These are phyloP conservation scores for Henricia sp. DNA, from an alignment of 53 echinoderm and acorn worm species.

Conservation along the genomic window DNA sequence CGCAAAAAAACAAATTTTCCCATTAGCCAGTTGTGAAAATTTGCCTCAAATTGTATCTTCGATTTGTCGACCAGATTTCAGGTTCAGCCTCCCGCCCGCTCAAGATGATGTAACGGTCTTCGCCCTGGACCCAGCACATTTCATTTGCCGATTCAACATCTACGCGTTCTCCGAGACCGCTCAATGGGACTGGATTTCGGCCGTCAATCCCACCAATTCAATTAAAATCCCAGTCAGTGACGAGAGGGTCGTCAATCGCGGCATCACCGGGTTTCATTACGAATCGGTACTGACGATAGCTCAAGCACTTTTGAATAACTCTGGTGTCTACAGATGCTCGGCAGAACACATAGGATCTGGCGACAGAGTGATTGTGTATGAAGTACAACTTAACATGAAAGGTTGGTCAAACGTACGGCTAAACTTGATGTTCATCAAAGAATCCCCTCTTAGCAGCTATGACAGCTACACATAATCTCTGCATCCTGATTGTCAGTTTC, in stretches of 20 bases:
- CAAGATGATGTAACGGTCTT: background rate
- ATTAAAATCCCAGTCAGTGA: background rate
- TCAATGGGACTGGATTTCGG: background rate
- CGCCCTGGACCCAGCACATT: background rate
- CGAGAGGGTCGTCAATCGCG: background rate
- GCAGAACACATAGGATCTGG: background rate
- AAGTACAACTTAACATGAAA: slow-evolving; percentile 21
- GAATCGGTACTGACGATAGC: slow-evolving; percentile 18
- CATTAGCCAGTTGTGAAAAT: no score
- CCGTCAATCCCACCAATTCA: background rate
- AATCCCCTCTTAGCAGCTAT: no score
- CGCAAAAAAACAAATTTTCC: no score
- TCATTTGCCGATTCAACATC: slow-evolving; percentile 37
- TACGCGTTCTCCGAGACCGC: slow-evolving; percentile 27
- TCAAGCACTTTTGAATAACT: background rate
- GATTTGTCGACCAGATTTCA: slow-evolving; percentile 54
- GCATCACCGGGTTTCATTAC: slow-evolving; percentile 3
- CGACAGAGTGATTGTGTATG: slow-evolving; percentile 11
- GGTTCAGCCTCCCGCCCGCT: background rate
- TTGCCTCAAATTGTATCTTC: no score
- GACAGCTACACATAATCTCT: no score
- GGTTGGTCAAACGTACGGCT: slow-evolving; percentile 1
- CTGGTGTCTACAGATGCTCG: slow-evolving; percentile 38
- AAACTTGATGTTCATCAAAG: background rate
- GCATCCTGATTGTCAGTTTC: no score